Evolutionary conservation across 2,113 vertebrate genomes (phyloP).

Genomic region (Zosterops lateralis): DNA sequence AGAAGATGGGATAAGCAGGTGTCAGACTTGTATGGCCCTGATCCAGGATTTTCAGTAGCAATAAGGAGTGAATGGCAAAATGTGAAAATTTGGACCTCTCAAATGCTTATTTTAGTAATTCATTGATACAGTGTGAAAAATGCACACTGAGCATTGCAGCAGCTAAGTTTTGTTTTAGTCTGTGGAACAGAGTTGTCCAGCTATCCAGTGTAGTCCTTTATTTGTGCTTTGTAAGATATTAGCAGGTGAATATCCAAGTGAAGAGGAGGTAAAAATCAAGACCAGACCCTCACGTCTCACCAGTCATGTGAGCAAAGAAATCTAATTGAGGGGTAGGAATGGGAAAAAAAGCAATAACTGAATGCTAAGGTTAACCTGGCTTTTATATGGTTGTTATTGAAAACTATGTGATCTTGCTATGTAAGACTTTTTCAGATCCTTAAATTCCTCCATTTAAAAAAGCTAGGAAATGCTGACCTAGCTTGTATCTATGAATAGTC

Average conservation of each 20-base stretch:
- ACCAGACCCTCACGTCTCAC: not conserved
- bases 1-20: not conserved
- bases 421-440: not conserved
- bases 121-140: not conserved
- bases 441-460: not conserved
- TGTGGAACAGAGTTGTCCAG: not conserved
- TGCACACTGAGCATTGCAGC: not conserved
- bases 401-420: not conserved
- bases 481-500: not conserved
- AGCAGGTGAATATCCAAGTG: not conserved
- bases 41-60: not conserved
- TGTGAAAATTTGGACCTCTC: not conserved
- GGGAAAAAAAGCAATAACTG: not conserved
- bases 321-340: not conserved
- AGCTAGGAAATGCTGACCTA: not conserved
- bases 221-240: not conserved
- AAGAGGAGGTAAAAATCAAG: not conserved
- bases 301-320: not conserved
- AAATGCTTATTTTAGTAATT: not conserved
- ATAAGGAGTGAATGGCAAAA: not conserved
- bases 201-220: not conserved
- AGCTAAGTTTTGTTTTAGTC: not conserved
- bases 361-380: not conserved
- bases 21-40: not conserved
- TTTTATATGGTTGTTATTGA: not conserved